Percentiles rank a stretch among this genome's conserved stretches.
These are phyloP conservation scores for Magallana nippona DNA, from an alignment of 2,888 invertebrate genomes.

Conservation along the genomic window DNA sequence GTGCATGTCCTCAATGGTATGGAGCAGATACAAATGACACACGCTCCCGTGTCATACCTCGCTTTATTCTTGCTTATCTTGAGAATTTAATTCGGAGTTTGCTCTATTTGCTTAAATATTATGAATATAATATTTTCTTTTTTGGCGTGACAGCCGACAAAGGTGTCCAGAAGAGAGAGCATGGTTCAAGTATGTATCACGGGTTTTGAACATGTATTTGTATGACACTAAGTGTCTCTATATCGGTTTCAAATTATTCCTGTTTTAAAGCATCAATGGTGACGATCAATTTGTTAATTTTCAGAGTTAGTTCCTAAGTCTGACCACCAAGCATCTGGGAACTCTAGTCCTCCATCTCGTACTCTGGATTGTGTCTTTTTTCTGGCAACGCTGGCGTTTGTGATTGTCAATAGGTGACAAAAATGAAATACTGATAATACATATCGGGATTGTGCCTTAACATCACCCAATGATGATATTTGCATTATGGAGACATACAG, in stretches of 20 bases:
- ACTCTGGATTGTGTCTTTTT: not conserved
- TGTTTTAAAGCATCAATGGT: too few relatives aligned
- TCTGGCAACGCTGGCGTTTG: not conserved
- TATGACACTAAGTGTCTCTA: too few relatives aligned
- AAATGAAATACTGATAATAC: not conserved
- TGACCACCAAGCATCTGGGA: not conserved
- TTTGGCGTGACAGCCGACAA: constrained; percentile 24
- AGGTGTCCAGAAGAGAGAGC: not conserved
- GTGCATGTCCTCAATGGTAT: constrained; percentile 64
- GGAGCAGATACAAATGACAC: constrained; percentile 24
- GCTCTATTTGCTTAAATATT: not conserved
- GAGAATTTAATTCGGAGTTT: not conserved
- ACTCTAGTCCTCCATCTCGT: not conserved
- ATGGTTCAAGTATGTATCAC: not conserved
- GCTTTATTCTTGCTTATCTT: not conserved
- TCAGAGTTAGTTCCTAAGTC: not conserved
- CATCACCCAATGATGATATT: constrained; percentile 30
- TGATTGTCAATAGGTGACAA: constrained; percentile 18
- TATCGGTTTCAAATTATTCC: too few relatives aligned
- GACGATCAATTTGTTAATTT: not conserved
- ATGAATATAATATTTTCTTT: not conserved
- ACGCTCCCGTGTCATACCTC: not conserved
- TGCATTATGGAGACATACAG: not conserved
- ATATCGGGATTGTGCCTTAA: constrained; percentile 33
- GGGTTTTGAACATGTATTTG: not conserved